These are phyloP conservation scores for Pangasius macronema DNA, from an alignment of 2,797 vertebrate species.

Conservation along the genomic window DNA sequence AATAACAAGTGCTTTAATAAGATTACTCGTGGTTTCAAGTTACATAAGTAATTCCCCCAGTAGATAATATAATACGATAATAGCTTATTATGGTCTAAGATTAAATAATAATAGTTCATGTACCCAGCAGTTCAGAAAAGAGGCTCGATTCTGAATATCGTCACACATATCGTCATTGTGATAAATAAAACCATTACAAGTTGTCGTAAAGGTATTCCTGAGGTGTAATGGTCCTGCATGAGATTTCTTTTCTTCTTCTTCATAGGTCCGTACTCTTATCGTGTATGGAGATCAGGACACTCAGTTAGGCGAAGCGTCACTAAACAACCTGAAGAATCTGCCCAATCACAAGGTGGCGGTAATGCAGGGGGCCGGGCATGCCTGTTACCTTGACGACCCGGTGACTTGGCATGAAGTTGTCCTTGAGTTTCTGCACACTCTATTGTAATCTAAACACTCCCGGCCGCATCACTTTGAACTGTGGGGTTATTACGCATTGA, in stretches of 20 bases:
- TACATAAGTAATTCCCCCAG: background rate
- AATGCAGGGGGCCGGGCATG: conserved; percentile 87
- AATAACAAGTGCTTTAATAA: background rate
- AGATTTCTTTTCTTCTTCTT: conserved; percentile 1
- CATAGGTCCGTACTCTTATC: conserved; percentile 83
- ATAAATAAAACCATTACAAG: background rate
- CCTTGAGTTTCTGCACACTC: conserved; percentile 79
- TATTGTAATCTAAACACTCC: conserved; percentile 60
- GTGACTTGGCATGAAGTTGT: conserved; percentile 85
- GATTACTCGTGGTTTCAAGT: background rate
- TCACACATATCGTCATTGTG: no score
- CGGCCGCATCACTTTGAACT: background rate
- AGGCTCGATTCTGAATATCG: background rate
- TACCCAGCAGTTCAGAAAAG: background rate
- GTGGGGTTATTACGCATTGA: background rate
- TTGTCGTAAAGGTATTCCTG: conserved; percentile 1
- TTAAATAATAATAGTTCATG: background rate
- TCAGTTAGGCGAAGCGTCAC: conserved; percentile 82
- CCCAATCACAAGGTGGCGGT: conserved; percentile 85
- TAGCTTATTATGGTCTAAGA: background rate
- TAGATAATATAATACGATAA: background rate
- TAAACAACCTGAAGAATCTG: conserved; percentile 83
- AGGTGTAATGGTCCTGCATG: background rate
- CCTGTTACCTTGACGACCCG: conserved; percentile 93
- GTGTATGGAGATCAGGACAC: conserved; percentile 93